Evolutionary conservation across 2,113 vertebrate genomes (phyloP), one percentile per base, ranked within the genome.

Genomic region (Micromys minutus): DNA sequence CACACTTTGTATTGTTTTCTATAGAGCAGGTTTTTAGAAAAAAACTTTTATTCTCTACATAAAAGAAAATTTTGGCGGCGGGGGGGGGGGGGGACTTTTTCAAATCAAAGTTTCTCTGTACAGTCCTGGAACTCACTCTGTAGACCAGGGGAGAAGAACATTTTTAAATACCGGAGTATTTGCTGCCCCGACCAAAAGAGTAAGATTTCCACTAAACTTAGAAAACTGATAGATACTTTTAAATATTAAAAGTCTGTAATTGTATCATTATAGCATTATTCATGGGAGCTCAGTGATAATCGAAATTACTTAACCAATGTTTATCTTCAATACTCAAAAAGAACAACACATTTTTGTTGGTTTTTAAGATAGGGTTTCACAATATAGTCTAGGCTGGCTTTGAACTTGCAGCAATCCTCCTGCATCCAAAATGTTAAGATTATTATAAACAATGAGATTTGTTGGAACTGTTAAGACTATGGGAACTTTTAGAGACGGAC

Each of bases 171-270:
- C 16, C 84, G 85, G 67, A 75, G 34, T 76, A 92, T 76, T 75
- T 93, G 79, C 4, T 93, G 31, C 42, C 74, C 24, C 42, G 55
- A 93, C 50, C 29, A 95, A 94, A 92, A 87, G 42, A 9, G 39
- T 80, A 95, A 90, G 39, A 84, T 5, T 77, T 93, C 21, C 45
- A 89, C 92, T 94, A 96, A 92, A 76, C 42, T 47, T 87, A 97
- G 52, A 94, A 95, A 95, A 90, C 29, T 24, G 76, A 93, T 63
- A 77, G 67, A 80, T 81, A 95, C 93, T 93, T 95, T 57, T 26
- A 67, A 91, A 89, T 8, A 87, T 19, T 67, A 47, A 36, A 96
- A 59, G 10, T 90, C 52, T 89, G 0, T 45, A 94, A 79, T 47
- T n/a, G 69, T 94, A 57, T 76, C 90, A 94, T 76, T 84, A 92